Percentiles rank a stretch among this genome's conserved stretches.
phyloP scores from a whole-genome alignment of 2,888 invertebrate genomes.

The Cantharis flavilabris region DNA sequence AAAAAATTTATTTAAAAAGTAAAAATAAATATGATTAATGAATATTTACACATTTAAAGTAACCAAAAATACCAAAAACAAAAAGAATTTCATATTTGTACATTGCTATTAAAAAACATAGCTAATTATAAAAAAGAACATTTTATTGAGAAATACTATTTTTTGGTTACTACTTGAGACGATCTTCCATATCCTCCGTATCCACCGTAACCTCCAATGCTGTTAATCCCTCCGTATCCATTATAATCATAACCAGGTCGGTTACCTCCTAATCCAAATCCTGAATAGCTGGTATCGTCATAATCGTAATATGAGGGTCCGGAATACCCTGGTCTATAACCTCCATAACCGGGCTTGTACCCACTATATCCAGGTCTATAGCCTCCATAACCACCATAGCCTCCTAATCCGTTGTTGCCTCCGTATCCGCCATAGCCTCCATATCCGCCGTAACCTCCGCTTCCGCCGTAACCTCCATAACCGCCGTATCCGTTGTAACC shows the following conservation, averaged over 20 bases:
- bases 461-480: constrained; percentile 18
- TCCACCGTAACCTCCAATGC: constrained; percentile 11
- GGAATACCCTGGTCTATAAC: constrained; percentile 15
- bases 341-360: constrained; percentile 20
- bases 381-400: constrained; percentile 14
- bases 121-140: not conserved
- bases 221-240: not conserved
- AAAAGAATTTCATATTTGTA: not conserved
- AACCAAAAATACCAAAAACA: not conserved
- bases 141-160: not conserved
- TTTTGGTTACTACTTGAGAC: not conserved
- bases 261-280: constrained; percentile 5
- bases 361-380: constrained; percentile 15
- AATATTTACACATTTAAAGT: not conserved
- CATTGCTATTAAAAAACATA: not conserved
- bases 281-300: constrained; percentile 13
- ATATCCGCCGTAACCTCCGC: constrained; percentile 6
- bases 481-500: constrained; percentile 13
- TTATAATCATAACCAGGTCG: not conserved
- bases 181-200: not conserved
- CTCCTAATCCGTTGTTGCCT: constrained; percentile 1
- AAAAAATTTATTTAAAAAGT: not conserved
- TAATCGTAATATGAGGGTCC: not conserved
- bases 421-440: constrained; percentile 20
- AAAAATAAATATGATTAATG: not conserved